Evolutionary conservation across 2,888 invertebrate species (phyloP).

Genomic region (Biston stratarius): DNA sequence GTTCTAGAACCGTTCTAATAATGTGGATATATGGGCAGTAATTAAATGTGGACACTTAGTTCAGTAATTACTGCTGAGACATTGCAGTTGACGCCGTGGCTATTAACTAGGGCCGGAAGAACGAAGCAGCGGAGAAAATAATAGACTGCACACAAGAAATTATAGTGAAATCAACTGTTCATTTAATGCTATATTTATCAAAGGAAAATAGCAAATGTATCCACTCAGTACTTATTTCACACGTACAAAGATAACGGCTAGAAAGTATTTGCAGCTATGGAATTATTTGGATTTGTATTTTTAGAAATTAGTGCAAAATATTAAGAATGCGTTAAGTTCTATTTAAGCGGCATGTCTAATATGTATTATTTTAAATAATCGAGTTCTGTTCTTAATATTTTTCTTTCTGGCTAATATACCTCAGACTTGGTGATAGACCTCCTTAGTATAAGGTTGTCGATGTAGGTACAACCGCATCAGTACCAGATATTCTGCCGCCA

Average conservation of each 20-base stretch:
- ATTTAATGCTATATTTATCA: conserved; percentile 5
- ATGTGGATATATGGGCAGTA: conserved; percentile 65
- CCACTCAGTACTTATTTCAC: neutral
- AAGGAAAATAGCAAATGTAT: neutral
- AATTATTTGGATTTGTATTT: neutral
- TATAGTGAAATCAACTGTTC: conserved; percentile 2
- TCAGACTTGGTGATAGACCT: too few species aligned
- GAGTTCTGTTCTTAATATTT: too few species aligned
- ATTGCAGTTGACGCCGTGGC: conserved; percentile 38
- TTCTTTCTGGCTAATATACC: too few species aligned
- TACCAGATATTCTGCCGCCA: too few species aligned
- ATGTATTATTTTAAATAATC: too few species aligned
- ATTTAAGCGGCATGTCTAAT: too few species aligned
- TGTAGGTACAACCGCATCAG: too few species aligned
- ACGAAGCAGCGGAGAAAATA: conserved; percentile 9
- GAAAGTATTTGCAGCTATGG: neutral
- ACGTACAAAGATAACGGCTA: too few species aligned
- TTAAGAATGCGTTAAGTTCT: too few species aligned
- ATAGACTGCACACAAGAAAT: conserved; percentile 8
- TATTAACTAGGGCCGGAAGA: conserved; percentile 28
- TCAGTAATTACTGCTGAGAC: conserved; percentile 43
- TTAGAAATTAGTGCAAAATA: too few species aligned
- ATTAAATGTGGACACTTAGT: conserved; percentile 60
- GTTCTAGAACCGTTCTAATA: conserved; percentile 68
- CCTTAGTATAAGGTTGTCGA: too few species aligned